Percentiles rank a stretch among this genome's conserved stretches.
These are phyloP conservation scores for Neosilurus hyrtlii DNA, from an alignment of 2,797 vertebrate genomes.

Conservation along the genomic window DNA sequence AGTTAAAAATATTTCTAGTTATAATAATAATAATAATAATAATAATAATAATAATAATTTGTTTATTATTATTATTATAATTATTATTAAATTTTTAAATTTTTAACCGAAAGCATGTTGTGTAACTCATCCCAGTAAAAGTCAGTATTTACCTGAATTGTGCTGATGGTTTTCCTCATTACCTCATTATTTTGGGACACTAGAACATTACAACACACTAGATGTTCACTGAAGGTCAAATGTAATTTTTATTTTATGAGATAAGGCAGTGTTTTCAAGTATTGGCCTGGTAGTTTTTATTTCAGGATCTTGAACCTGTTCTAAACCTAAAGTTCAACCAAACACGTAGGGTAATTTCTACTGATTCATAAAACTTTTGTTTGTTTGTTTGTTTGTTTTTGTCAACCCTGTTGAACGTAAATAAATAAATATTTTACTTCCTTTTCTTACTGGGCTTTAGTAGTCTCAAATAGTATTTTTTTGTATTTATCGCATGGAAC, in stretches of 20 bases:
- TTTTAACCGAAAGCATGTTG: too few species aligned
- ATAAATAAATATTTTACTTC: neutral
- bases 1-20: neutral
- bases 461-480: neutral
- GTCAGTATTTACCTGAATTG: neutral
- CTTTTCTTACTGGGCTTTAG: neutral
- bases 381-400: neutral
- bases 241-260: neutral
- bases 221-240: neutral
- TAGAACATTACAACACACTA: too few species aligned
- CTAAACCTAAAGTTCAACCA: neutral
- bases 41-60: too few species aligned
- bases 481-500: neutral
- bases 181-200: neutral
- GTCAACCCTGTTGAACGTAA: too few species aligned
- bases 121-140: neutral
- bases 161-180: too few species aligned
- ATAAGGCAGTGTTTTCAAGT: neutral
- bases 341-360: too few species aligned
- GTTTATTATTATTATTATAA: too few species aligned
- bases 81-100: too few species aligned
- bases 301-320: neutral
- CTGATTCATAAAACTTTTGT: neutral
- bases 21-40: too few species aligned
- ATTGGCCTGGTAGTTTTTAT: too few species aligned